phyloP scores from a whole-genome alignment of 23 tunicate species.

The Corella eumyota region DNA sequence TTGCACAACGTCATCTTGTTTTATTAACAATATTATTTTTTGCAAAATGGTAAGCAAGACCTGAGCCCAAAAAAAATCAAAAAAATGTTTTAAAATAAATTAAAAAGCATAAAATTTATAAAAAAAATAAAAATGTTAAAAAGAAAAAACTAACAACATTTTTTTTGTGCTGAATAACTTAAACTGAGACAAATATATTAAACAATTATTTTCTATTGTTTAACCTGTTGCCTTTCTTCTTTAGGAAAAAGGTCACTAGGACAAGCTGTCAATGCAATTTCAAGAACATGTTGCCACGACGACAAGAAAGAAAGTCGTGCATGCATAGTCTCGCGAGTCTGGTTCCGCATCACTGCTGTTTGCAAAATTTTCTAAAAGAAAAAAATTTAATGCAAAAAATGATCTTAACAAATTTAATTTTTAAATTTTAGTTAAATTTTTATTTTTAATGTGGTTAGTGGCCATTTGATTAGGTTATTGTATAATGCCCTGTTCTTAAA shows the following conservation, averaged over 20 bases:
- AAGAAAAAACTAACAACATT: too few relatives aligned
- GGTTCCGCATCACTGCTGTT: slow-evolving; percentile 57
- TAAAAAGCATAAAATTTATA: too few relatives aligned
- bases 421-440: background rate
- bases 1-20: slow-evolving; percentile 34
- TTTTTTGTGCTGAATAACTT: too few relatives aligned
- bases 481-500: too few relatives aligned
- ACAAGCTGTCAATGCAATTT: slow-evolving; percentile 57
- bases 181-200: too few relatives aligned
- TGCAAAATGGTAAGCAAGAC: slow-evolving; percentile 42
- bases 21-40: slow-evolving; percentile 26
- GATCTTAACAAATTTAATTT: background rate
- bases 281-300: slow-evolving; percentile 67
- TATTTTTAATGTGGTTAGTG: too few relatives aligned
- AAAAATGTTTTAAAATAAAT: too few relatives aligned
- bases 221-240: slow-evolving; percentile 52
- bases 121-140: too few relatives aligned
- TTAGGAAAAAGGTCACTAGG: slow-evolving; percentile 54
- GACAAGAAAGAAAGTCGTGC: slow-evolving; percentile 69
- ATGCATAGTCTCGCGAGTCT: slow-evolving; percentile 57
- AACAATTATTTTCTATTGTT: background rate
- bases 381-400: background rate
- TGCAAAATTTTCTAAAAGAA: slow-evolving; percentile 58
- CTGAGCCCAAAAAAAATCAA: slow-evolving; percentile 10
- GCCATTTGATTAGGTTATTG: too few relatives aligned